Percentiles rank a stretch among this genome's conserved stretches.
Conservation (phyloP, 2,888 invertebrate species). For the Magallana nippona region DNA sequence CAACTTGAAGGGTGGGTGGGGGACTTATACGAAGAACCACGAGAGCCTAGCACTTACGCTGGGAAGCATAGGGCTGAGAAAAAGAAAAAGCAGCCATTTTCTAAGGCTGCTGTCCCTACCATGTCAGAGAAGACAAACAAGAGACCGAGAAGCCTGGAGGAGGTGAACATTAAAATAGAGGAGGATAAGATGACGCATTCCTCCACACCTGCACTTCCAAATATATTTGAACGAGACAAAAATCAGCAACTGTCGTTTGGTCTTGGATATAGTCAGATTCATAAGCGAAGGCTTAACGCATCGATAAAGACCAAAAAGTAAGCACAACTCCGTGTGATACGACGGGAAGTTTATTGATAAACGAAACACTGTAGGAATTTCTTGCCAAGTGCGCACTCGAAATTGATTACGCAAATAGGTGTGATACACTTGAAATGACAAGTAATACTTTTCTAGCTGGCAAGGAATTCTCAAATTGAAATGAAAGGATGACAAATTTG, state of each 20-base stretch:
- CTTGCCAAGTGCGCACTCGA: background rate
- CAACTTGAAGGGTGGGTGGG: conserved; percentile 68
- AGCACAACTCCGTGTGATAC: background rate
- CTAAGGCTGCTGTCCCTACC: conserved; percentile 43
- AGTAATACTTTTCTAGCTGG: background rate
- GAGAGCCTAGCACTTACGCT: conserved; percentile 41
- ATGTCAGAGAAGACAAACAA: conserved; percentile 48
- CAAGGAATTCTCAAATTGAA: background rate
- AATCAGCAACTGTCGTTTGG: conserved; percentile 54
- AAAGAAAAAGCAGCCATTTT: conserved; percentile 44
- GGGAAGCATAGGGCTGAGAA: background rate
- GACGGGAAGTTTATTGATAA: background rate
- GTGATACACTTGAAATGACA: conserved; percentile 18
- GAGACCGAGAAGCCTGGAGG: conserved; percentile 58
- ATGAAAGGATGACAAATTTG: background rate
- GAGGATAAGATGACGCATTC: conserved; percentile 45
- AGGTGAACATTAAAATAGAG: conserved; percentile 45
- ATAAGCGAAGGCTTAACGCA: conserved; percentile 57
- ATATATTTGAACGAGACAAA: conserved; percentile 45
- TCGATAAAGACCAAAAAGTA: conserved; percentile 49
- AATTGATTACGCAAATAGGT: conserved; percentile 23
- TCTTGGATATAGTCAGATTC: conserved; percentile 58
- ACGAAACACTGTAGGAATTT: background rate
- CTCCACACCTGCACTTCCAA: conserved; percentile 47
- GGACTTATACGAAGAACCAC: conserved; percentile 54